Percentiles rank a stretch among this genome's conserved stretches.
phyloP scores from a whole-genome alignment of 2,888 invertebrate species.

The Drosophila helvetica region DNA sequence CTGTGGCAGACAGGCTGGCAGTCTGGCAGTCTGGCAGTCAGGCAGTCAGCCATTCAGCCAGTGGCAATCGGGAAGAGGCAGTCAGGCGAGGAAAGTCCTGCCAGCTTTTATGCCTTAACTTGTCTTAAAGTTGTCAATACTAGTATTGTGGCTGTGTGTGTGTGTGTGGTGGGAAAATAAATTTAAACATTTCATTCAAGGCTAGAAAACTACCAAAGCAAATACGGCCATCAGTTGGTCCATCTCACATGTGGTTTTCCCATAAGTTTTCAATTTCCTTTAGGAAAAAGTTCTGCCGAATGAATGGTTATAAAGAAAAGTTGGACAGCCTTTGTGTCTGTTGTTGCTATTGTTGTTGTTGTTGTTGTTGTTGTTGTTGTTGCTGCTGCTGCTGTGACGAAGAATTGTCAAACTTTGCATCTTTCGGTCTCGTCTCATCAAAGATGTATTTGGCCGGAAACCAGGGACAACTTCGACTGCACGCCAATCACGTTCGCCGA shows the following conservation, averaged over 20 bases:
- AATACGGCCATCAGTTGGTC: background rate
- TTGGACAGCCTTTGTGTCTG: conserved; percentile 33
- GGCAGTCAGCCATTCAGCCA: conserved; percentile 9
- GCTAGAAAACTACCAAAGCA: background rate
- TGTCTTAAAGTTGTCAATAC: conserved; percentile 56
- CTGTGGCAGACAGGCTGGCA: conserved; percentile 5
- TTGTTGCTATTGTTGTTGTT: background rate
- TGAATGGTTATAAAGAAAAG: conserved; percentile 5
- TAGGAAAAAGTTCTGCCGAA: conserved; percentile 1
- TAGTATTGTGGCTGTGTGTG: conserved; percentile 12
- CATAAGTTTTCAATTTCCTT: conserved; percentile 16
- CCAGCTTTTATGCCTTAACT: conserved; percentile 2
- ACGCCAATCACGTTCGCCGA: conserved; percentile 16
- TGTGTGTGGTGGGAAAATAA: conserved; percentile 14
- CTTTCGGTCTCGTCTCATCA: conserved; percentile 4
- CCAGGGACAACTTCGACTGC: conserved; percentile 10
- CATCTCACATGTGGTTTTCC: conserved; percentile 4
- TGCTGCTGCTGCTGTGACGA: background rate
- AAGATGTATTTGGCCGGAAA: conserved; percentile 4
- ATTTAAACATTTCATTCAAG: conserved; percentile 47
- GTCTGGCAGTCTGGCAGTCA: background rate
- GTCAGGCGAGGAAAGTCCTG: conserved; percentile 19
- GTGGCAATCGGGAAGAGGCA: conserved; percentile 7
- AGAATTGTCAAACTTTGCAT: conserved; percentile 17
- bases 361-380: background rate